These are phyloP conservation scores for Drosophila melanica DNA, from an alignment of 1,140 invertebrate genomes.

Conservation along the genomic window DNA sequence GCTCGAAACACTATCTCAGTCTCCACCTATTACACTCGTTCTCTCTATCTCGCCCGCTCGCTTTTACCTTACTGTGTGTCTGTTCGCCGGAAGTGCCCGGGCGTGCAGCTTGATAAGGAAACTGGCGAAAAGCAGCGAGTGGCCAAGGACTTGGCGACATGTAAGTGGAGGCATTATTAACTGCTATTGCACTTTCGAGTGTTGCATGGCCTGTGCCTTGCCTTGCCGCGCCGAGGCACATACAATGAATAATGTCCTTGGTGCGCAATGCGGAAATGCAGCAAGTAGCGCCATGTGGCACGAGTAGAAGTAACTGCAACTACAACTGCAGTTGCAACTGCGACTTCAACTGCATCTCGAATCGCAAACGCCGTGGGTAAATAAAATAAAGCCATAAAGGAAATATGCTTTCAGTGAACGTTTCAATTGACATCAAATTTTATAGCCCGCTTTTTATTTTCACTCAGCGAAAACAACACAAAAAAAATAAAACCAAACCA, in stretches of 20 bases:
- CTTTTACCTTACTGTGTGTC: background rate
- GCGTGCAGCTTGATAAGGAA: constrained; percentile 48
- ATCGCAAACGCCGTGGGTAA: constrained; percentile 56
- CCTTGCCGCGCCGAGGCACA: background rate
- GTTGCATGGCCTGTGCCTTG: constrained; percentile 36
- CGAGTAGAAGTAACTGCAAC: constrained; percentile 24
- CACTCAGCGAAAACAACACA: constrained; percentile 42
- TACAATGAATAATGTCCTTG: constrained; percentile 74
- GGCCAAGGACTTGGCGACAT: constrained; percentile 70
- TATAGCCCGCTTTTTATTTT: constrained; percentile 73
- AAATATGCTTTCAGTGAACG: constrained; percentile 70
- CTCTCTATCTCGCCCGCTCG: background rate
- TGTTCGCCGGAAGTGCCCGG: constrained; percentile 40
- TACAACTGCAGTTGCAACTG: constrained; percentile 13
- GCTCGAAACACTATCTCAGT: constrained; percentile 5
- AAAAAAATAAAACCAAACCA: background rate
- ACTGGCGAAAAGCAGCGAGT: constrained; percentile 42
- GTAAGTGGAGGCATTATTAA: constrained; percentile 72
- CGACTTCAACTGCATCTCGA: constrained; percentile 4
- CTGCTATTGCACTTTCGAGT: constrained; percentile 73
- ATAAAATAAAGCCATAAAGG: constrained; percentile 77
- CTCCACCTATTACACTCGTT: background rate
- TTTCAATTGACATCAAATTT: constrained; percentile 80
- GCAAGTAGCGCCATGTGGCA: constrained; percentile 25
- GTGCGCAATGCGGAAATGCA: constrained; percentile 77